Evolutionary conservation across 1,140 invertebrate species (phyloP), one percentile per base, ranked within the genome.

Genomic region (Leptinotarsa texana): DNA sequence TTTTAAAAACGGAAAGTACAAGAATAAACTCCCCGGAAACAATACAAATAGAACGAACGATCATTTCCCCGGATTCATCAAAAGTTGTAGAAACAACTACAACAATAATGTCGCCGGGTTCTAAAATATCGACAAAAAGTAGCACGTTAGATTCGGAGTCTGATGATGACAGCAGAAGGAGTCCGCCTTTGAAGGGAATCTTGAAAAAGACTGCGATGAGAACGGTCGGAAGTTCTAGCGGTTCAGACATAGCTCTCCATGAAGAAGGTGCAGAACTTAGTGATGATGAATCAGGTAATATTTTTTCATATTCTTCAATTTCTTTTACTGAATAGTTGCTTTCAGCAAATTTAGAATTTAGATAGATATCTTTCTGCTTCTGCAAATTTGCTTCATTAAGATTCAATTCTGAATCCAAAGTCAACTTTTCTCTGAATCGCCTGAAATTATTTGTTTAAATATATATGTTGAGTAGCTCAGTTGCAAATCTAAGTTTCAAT

Each of bases 211-310:
- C 87, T 13, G 79, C 88, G 87, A 80, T 90, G 88, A 72, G 89
- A 88, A 89, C 88, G 13, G 80, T 89, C 74, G 89, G 89, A 77
- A 90, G 89, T 81, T 90, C 89, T 70, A 90, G 89, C 81, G 89
- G 89, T 33, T 90, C 89, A 15, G 90, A 91, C 80, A 87, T 91
- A 48, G 90, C 90, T 74, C 85, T 91, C 49, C 90, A 91, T 83
- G 90, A 91, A 84, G 89, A 82, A 57, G 85, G 85, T 47, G 82
- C 80, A 15, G 85, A 85, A 79, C 76, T 85, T 57, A 86, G 85
- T 75, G 84, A 85, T 33, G 83, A 83, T 73, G 84, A 85, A 75
- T 83, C 84, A 81, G 84, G 84, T 85, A 84, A 70, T 18, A n/a
- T 17, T 57, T 73, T 63, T 65, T 47, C 61, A 8, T 70, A 27